Percentiles rank a stretch among this genome's conserved stretches.
phyloP scores from a whole-genome alignment of 2,888 invertebrate genomes.

The Pachymerium ferrugineum region DNA sequence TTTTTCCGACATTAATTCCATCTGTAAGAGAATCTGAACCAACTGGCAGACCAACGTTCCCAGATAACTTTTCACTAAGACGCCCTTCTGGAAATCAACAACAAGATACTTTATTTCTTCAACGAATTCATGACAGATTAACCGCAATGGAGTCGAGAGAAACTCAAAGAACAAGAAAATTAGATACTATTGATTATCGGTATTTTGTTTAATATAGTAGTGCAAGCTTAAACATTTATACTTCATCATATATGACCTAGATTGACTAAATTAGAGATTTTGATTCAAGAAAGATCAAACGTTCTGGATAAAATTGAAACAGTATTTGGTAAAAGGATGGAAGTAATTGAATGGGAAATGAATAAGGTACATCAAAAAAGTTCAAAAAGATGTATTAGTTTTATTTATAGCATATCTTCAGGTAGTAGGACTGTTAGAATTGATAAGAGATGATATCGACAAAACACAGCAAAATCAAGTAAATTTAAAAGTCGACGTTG shows the following conservation, averaged over 20 bases:
- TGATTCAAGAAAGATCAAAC: constrained; percentile 37
- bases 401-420: constrained; percentile 23
- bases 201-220: constrained; percentile 29
- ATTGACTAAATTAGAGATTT: constrained; percentile 38
- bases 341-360: constrained; percentile 38
- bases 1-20: not conserved
- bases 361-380: constrained; percentile 31
- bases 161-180: constrained; percentile 38
- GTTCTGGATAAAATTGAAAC: constrained; percentile 31
- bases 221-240: not conserved
- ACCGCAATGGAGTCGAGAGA: constrained; percentile 39
- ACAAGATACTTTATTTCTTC: constrained; percentile 34
- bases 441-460: constrained; percentile 40
- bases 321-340: constrained; percentile 35
- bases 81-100: not conserved
- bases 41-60: not conserved
- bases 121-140: constrained; percentile 40
- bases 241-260: not conserved
- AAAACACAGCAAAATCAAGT: constrained; percentile 40
- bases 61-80: not conserved
- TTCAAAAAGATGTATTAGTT: not conserved
- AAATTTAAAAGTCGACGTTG: constrained; percentile 38
- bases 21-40: not conserved
- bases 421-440: constrained; percentile 40
- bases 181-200: constrained; percentile 41